Evolutionary conservation across 2,797 vertebrate genomes (phyloP).

Genomic region (Kryptopterus vitreolus): DNA sequence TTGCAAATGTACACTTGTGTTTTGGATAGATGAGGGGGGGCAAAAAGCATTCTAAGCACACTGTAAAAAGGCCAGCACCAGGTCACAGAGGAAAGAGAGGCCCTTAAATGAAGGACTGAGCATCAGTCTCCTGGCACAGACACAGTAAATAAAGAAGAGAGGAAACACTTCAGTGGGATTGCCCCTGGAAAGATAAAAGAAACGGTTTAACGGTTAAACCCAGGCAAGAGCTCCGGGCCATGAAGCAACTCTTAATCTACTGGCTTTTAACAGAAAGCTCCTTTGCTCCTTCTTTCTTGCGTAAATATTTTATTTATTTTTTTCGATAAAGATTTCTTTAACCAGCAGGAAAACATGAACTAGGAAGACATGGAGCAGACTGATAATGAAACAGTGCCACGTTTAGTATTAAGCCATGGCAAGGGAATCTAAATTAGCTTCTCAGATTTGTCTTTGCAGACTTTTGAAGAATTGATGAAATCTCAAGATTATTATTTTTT

Average conservation of each 20-base stretch:
- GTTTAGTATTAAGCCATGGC: neutral
- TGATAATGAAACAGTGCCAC: neutral
- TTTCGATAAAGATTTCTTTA: neutral
- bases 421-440: neutral
- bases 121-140: slow-evolving; percentile 26
- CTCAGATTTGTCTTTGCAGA: neutral
- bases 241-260: slow-evolving; percentile 6
- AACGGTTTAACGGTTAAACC: slow-evolving; percentile 27
- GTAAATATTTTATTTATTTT: neutral
- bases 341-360: neutral
- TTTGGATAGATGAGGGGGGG: slow-evolving; percentile 56
- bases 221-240: slow-evolving; percentile 10
- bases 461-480: neutral
- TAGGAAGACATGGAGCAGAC: neutral
- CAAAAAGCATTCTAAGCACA: slow-evolving; percentile 57
- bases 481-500: neutral
- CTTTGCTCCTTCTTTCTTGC: slow-evolving; percentile 2
- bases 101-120: slow-evolving; percentile 33
- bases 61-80: slow-evolving; percentile 68
- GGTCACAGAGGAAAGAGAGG: slow-evolving; percentile 56
- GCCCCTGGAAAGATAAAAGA: slow-evolving; percentile 5
- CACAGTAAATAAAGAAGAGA: slow-evolving; percentile 24
- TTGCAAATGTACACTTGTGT: slow-evolving; percentile 55
- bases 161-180: slow-evolving; percentile 33
- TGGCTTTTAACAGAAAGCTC: neutral